Conservation (phyloP, 2,888 invertebrate genomes). For the Rhingia campestris region DNA sequence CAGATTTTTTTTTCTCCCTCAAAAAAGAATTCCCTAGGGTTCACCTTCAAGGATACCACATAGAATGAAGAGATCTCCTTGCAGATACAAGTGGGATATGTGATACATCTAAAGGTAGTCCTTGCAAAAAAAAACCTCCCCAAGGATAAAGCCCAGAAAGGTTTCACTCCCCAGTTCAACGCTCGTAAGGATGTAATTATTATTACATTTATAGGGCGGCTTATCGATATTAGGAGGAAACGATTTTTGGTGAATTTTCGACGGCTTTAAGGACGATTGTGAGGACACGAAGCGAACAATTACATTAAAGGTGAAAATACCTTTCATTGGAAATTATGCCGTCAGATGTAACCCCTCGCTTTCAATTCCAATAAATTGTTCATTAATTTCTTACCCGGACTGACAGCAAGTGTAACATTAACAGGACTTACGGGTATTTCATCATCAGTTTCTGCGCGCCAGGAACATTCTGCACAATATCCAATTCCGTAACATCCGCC, state of each 20-base stretch:
- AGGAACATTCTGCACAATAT: not conserved
- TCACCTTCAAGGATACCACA: conserved; percentile 26
- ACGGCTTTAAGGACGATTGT: conserved; percentile 29
- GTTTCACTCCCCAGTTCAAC: conserved; percentile 51
- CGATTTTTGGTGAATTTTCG: conserved; percentile 43
- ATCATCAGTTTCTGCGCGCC: conserved; percentile 48
- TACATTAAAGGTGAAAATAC: conserved; percentile 54
- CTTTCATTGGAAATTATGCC: conserved; percentile 66
- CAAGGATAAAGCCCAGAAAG: conserved; percentile 5
- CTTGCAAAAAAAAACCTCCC: conserved; percentile 35
- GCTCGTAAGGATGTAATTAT: conserved; percentile 65
- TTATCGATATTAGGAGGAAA: conserved; percentile 68
- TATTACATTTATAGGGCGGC: conserved; percentile 68
- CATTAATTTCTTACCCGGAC: conserved; percentile 64
- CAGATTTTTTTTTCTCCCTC: conserved; percentile 42
- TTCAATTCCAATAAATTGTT: conserved; percentile 70
- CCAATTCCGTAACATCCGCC: conserved; percentile 61
- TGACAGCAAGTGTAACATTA: conserved; percentile 71
- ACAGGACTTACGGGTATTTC: conserved; percentile 62
- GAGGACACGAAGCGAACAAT: not conserved
- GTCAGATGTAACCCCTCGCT: conserved; percentile 52
- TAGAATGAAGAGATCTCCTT: conserved; percentile 32
- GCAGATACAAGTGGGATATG: conserved; percentile 15
- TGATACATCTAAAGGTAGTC: conserved; percentile 47
- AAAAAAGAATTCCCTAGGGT: conserved; percentile 47